Evolutionary conservation across 2,797 vertebrate species (phyloP).

Genomic region (Linurgus olivaceus): DNA sequence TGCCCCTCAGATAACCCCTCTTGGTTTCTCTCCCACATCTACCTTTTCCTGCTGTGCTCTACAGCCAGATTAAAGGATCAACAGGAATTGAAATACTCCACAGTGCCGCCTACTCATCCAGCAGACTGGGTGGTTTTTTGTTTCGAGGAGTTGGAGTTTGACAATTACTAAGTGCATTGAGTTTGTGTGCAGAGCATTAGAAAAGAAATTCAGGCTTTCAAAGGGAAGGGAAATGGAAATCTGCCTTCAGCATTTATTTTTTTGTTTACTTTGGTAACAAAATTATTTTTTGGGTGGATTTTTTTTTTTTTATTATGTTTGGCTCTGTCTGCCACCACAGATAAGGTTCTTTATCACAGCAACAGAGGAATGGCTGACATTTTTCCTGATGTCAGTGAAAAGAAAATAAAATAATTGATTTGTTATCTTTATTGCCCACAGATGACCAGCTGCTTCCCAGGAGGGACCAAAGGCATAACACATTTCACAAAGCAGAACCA

Average conservation of each 20-base stretch:
- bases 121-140: background rate
- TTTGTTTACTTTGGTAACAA: background rate
- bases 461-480: rapidly evolving
- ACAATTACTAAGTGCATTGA: background rate
- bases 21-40: background rate
- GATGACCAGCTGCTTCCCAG: background rate
- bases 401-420: background rate
- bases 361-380: background rate
- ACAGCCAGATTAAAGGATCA: background rate
- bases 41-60: background rate
- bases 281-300: background rate
- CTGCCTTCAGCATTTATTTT: background rate
- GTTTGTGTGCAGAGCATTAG: background rate
- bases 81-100: background rate
- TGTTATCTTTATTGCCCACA: background rate
- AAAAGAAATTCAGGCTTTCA: background rate
- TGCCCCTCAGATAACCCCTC: background rate
- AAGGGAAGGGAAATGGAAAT: background rate
- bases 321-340: background rate
- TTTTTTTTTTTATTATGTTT: background rate
- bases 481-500: background rate
- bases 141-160: background rate
- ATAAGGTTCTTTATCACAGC: background rate
- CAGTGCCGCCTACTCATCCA: background rate
- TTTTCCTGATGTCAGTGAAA: background rate